Evolutionary conservation across 2,113 vertebrate genomes (phyloP), one percentile per base, ranked within the genome.

Genomic region (Pogonocichla stellata): DNA sequence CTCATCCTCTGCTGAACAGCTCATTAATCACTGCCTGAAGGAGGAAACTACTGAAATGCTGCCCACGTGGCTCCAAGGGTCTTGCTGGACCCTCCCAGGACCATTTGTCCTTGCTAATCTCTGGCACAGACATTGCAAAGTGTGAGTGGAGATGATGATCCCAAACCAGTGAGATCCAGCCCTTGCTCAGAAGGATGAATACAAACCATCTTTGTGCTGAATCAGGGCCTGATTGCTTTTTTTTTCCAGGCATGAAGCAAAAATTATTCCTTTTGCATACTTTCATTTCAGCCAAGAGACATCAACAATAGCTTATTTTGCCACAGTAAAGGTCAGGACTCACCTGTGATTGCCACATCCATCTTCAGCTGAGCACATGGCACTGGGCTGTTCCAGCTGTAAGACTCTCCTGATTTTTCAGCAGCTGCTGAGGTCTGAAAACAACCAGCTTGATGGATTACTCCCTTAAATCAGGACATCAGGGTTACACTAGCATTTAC

Each of bases 271-370:
- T 90, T 58, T 61, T 81, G 8, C 57, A 56, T 54, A 14, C 48
- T 72, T 74, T 23, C 42, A 10, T 65, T 93, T 67, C 45, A 74
- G 71, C 58, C 75, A 67, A 54, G 33, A 72, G 51, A 83, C 17
- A 51, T 18, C 4, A 6, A 54, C 69, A 92, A 92, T 34, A 78
- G 45, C 50, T 82, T 80, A 26, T 82, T 91, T 91, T 84, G 26
- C 24, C 43, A 38, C 0, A 0, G 53, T 38, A 80, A 91, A 92
- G 80, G 88, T 94, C 88, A 93, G 82, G 75, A 71, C 90, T 92
- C 80, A 73, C 75, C 79, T 83, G 56, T 80, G 65, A 92, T 57
- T 88, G 88, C 71, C 53, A 85, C 73, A 94, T 89, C 74, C 61
- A 89, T 89, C 94, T 88, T 90, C 72, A 67, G 69, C 73, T 28